These are phyloP conservation scores for Bettongia penicillata DNA, from an alignment of 2,113 vertebrate genomes.

Conservation along the genomic window DNA sequence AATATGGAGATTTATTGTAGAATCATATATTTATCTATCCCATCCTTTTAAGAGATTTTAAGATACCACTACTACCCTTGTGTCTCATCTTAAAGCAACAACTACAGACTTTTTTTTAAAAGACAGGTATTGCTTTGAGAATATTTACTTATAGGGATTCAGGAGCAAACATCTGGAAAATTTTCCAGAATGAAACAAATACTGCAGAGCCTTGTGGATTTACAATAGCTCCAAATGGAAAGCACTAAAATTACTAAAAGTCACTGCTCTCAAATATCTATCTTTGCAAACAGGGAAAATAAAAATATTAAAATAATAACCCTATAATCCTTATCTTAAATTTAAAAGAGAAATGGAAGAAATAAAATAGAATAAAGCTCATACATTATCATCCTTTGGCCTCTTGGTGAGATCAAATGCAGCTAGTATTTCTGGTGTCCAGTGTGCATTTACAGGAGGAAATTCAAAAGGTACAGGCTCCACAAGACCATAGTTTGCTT, in stretches of 20 bases:
- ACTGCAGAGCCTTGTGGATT: not conserved
- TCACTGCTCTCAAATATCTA: not conserved
- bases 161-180: not conserved
- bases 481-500: constrained; percentile 96
- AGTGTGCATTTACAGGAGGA: constrained; percentile 87
- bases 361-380: constrained; percentile 39
- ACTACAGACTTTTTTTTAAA: not conserved
- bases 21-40: not conserved
- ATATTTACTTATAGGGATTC: not conserved
- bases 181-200: not conserved
- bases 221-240: not conserved
- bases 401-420: constrained; percentile 96
- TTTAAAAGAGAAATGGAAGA: not conserved
- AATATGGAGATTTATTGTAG: not conserved
- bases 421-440: constrained; percentile 91
- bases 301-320: not conserved
- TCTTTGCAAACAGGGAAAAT: not conserved
- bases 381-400: constrained; percentile 94
- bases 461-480: constrained; percentile 94
- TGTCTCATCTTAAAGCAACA: not conserved
- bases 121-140: not conserved
- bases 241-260: not conserved
- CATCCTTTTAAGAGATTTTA: not conserved
- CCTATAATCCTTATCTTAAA: not conserved
- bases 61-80: not conserved